Base-by-base conservation (phyloP, 2,888 invertebrate genomes). In the Subacronicta megacephala region DNA sequence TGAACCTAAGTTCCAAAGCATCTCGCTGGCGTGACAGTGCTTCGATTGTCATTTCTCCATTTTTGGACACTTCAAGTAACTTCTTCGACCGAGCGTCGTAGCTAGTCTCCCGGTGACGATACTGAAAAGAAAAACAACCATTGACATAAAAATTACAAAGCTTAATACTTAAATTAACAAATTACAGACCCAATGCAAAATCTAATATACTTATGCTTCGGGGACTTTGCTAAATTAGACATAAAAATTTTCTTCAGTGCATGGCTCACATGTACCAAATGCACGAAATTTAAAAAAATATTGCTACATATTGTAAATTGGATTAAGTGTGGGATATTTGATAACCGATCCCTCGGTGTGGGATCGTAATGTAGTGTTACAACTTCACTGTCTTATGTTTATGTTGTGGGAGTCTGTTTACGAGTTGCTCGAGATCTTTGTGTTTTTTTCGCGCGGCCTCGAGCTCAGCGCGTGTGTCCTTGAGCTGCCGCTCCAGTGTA, bases 351-450 rank as follows among this genome's bases (percentile, higher is more conserved):
- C 56, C 61, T 62, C 44, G 53, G 62, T 45, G 15, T 63, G 59
- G 77, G 72, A 78, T 75, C 78, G 70, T 75, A 77, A 80, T 79
- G 82, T 81, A 83, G 72, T 75, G 78, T 80, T 76, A 83, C 81
- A 80, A 84, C 81, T 86, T 86, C 82, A 83, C 82, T 84, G 82
- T 78, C 59, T 70, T 51, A 69, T 75, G 75, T 51, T 71, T 75
- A 83, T 82, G 77, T 80, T 81, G 76, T 66, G 58, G 71, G 77
- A 78, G 81, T 79, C 78, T 83, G 78, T 83, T 90, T 88, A 94
- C 93, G 76, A 91, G 85, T 83, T 89, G 89, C 76, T 93, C 93
- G 69, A 90, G 82, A 62, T 93, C 94, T 72, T 88, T 92, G 57
- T 90, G 88, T 75, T 92, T 94, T 73, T 85, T 87, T 43, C 81